Base-by-base conservation (phyloP, 2,797 vertebrate genomes). In the Arnoldichthys spilopterus region DNA sequence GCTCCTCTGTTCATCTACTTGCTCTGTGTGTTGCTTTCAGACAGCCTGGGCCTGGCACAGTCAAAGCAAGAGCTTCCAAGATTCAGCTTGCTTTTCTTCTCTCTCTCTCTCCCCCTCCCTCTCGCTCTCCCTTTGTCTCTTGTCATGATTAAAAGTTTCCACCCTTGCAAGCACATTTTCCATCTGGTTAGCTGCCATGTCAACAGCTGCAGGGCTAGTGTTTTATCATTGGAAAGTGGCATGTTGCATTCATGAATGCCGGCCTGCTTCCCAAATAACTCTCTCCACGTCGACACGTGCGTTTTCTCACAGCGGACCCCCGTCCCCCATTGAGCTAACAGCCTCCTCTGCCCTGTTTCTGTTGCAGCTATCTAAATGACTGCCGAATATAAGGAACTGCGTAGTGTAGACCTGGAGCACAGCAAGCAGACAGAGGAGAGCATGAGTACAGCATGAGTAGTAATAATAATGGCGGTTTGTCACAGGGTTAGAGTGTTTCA, bases 91-190 rank as follows among this genome's bases (percentile, higher is more conserved):
- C 49, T 81, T 49, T 26, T 68, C 54, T 24, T 56, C 16, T 4
- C 13, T 74, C 26, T 72, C 49, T 59, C 11, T 58, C 28, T 32
- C 28, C 18, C 15, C 18, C 15, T 61, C 58, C 4, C 49, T 51
- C 49, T 51, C 49, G 20, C 49, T 51, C 49, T 51, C 22, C 40
- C 62, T 1, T 11, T 74, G 32, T 72, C 40, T 53, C 13, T 43
- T 78, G 83, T 87, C 83, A 86, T 89, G 85, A 88, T 77, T 72
- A 59, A 76, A 88, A 84, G 80, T 83, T 83, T 84, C 51, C 77
- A 81, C 78, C 85, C 75, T 81, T 69, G 68, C 80, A 85, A 86
- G 82, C 81, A 81, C 77, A 64, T 72, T 72, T 82, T 87, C 86
- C 88, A 90, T 90, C 86, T 88, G 86, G 81, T 47, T 51, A 72